Base-by-base conservation (phyloP, 2,888 invertebrate genomes). In the Eretmocerus hayati region DNA sequence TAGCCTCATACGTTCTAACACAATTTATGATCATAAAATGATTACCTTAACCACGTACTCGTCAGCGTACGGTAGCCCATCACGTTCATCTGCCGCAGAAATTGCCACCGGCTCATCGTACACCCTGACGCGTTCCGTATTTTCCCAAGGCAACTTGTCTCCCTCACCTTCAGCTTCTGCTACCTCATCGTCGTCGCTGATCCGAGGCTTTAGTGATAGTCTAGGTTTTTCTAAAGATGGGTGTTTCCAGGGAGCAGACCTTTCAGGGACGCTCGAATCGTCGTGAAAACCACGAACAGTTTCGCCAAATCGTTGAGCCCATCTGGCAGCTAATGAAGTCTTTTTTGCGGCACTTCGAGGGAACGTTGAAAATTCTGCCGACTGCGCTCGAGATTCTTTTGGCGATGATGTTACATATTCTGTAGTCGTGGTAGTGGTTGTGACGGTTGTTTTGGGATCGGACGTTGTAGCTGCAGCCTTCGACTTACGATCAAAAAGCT, bases 291-390 rank as follows among this genome's bases (percentile, higher is more conserved):
- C 56, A 49, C 62, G 59, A 2, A 56, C 57, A 35, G 64, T 60
- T 18, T 65, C 58, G 6, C 59, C 61, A 36, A 63, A 66, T 16
- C 60, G 51, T 16, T 59, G 57, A 0, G 58, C 45, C 77, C 79
- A 76, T 63, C 77, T 72, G 46, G 79, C 64, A 55, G 74, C 71
- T n/a, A 75, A 64, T 23, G 72, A 71, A 9, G 75, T 63, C 23
- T 72, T 69, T 23, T 74, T 71, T 42, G 77, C 78, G 16, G 75
- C 74, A 23, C 78, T 77, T 42, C 80, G 72, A 0, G 80, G 79
- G 9, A 84, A 76, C 18, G 85, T 82, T 1, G 84, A 81, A 50
- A 83, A 85, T 42, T 83, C 83, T 3, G 77, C 75, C 0, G 82
- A 65, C 22, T 66, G 61, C 11, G 62, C 59, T 8, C 68, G 60